Evolutionary conservation across 1,140 invertebrate genomes (phyloP), one percentile per base, ranked within the genome.

Genomic region (Diorhabda elongata): DNA sequence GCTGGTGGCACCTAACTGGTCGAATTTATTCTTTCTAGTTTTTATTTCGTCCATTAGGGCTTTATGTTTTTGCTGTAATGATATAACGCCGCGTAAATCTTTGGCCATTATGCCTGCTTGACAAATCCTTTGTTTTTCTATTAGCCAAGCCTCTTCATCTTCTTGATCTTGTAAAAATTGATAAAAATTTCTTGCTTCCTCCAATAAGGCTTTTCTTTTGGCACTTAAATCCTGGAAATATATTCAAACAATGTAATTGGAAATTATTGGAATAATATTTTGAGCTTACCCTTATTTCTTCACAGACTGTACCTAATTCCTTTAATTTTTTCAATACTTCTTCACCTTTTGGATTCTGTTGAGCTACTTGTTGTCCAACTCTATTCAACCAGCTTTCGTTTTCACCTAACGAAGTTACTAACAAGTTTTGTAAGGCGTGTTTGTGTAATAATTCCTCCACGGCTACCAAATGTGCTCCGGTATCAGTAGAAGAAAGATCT

Each of bases 371-470:
- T 79, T 87, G 72, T 58, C 85, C 80, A 77, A 92, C 89, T 45
- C 93, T 86, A 65, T 88, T 89, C 11, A 98, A 86, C 66, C 92
- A 86, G 44, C 90, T 84, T 47, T 94, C 88, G 5, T 88, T 92
- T 78, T 96, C 94, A 6, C 93, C 93, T 71, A 95, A 84, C 0
- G 93, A 91, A 2, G 90, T 92, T 0, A 96, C 89, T 82, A 98
- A 95, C 61, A 97, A 83, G 79, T 98, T 96, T 73, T 95, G 90
- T 42, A 99, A 83, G 61, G 90, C 91, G 79, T 98, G 96, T 72
- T 96, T 95, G 76, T 98, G 96, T 43, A 98, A 82, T 7, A 97
- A 83, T 75, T 98, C 95, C 81, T 99, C 96, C 2, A 97, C 95
- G 42, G 91, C 96, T 58, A 97, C 83, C 42, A 98, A 83, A 84